Evolutionary conservation across 2,113 vertebrate species (phyloP).

Genomic region (Acanthochromis polyacanthus): DNA sequence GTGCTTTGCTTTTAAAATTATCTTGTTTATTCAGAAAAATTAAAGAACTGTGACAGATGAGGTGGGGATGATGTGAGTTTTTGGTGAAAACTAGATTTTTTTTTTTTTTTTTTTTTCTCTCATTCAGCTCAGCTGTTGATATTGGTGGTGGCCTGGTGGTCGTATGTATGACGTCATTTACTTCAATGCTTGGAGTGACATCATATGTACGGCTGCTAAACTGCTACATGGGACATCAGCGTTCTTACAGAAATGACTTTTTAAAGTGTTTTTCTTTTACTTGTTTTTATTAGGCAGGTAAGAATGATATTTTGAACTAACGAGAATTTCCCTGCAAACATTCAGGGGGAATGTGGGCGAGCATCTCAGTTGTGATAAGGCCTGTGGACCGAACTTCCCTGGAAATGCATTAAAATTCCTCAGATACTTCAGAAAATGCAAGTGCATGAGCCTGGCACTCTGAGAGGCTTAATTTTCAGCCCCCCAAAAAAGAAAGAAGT

Average conservation of each 20-base stretch:
- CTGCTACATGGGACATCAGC: slow-evolving; percentile 91
- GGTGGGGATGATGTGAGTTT: neutral
- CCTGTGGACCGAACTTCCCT: slow-evolving; percentile 16
- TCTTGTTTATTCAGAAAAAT: slow-evolving; percentile 13
- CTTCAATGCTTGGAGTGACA: slow-evolving; percentile 96
- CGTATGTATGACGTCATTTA: slow-evolving; percentile 98
- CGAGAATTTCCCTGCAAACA: slow-evolving; percentile 4
- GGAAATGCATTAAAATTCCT: slow-evolving; percentile 35
- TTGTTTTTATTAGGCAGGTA: slow-evolving; percentile 55
- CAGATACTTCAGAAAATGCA: slow-evolving; percentile 53
- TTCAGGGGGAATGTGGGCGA: slow-evolving; percentile 5
- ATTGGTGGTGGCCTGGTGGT: slow-evolving; percentile 94
- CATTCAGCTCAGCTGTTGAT: slow-evolving; percentile 60
- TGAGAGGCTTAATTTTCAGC: slow-evolving; percentile 56
- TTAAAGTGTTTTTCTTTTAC: neutral
- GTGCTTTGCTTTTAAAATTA: slow-evolving; percentile 2
- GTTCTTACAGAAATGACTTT: slow-evolving; percentile 34
- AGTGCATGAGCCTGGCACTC: slow-evolving; percentile 28
- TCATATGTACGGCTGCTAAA: slow-evolving; percentile 98
- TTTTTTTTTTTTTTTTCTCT: slow-evolving; percentile 32
- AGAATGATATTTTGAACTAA: slow-evolving; percentile 36
- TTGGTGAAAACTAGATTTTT: neutral
- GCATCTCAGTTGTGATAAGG: slow-evolving; percentile 22
- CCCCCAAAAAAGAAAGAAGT: slow-evolving; percentile 61
- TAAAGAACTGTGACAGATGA: neutral